Conservation (phyloP, 1,140 invertebrate genomes). For the Chlorops oryzae region DNA sequence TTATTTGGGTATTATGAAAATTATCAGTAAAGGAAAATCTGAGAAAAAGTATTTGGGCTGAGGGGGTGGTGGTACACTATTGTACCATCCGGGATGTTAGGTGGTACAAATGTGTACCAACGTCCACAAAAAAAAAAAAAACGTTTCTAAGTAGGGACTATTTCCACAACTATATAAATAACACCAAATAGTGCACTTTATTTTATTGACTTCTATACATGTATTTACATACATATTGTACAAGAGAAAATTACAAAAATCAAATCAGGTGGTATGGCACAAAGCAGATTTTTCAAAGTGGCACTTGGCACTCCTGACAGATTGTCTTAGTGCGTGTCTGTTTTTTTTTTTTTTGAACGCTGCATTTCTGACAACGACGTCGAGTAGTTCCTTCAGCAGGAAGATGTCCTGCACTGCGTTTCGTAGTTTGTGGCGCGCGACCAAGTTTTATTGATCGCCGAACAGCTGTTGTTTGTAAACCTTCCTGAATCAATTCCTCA, state of each 20-base stretch:
- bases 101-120: constrained; percentile 1
- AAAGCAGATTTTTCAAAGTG: background rate
- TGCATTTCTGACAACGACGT: constrained; percentile 1
- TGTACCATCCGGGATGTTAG: constrained; percentile 5
- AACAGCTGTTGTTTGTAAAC: constrained; percentile 8
- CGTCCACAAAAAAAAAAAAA: background rate
- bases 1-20: background rate
- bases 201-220: no score
- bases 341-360: background rate
- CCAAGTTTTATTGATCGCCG: background rate
- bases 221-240: no score
- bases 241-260: no score
- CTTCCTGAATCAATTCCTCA: constrained; percentile 18
- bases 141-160: background rate
- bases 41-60: background rate
- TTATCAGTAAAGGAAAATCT: background rate
- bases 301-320: background rate
- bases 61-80: background rate
- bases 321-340: constrained; percentile 1
- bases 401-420: background rate
- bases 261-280: background rate
- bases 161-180: background rate
- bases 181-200: no score
- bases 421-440: background rate
- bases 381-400: background rate